Evolutionary conservation across 2,113 vertebrate genomes (phyloP), one percentile per base, ranked within the genome.

Genomic region (Chelonoidis abingdonii): DNA sequence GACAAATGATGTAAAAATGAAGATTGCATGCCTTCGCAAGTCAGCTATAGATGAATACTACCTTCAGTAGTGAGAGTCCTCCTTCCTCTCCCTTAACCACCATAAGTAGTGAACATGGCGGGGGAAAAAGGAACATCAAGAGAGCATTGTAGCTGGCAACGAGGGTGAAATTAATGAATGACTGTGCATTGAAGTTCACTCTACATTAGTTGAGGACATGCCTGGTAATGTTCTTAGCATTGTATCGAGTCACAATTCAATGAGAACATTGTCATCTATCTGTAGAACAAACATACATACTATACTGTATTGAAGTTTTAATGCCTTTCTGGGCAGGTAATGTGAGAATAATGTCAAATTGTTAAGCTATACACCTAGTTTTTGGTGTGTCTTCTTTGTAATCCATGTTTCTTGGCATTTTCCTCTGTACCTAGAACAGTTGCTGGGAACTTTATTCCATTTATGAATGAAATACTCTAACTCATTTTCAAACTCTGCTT

Each of bases 1-100:
- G 92, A 95, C 44, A 95, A 90, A 95, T 65, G 75, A 35, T 38
- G n/a, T 72, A 72, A 38, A 72, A 72, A 72, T 72, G 65, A 72
- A 72, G 65, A 38, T 79, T 89, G 22, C 78, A 75, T 69, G 38
- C 31, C 47, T 92, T 86, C 59, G 4, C 16, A 69, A 86, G 59
- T 27, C 86, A 88, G 29, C 2, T 24, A 1, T 22, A 91, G 65
- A 38, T 89, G 89, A 94, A 76, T 35, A 87, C 35, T 75, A 62
- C 38, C 83, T 84, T 84, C 50, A 92, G 88, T 75, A 89, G 53
- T 62, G 88, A 57, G 14, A 76, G 21, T 22, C 9, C 22, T 82
- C 29, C n/a, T 87, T 80, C 31, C 13, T 92, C 80, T 14, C 13
- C 22, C 5, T n/a, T 69, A 69, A n/a, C 31, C 1, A 1, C 5